Conservation (phyloP, 2,888 invertebrate species). For the Stenodera caucasica region DNA sequence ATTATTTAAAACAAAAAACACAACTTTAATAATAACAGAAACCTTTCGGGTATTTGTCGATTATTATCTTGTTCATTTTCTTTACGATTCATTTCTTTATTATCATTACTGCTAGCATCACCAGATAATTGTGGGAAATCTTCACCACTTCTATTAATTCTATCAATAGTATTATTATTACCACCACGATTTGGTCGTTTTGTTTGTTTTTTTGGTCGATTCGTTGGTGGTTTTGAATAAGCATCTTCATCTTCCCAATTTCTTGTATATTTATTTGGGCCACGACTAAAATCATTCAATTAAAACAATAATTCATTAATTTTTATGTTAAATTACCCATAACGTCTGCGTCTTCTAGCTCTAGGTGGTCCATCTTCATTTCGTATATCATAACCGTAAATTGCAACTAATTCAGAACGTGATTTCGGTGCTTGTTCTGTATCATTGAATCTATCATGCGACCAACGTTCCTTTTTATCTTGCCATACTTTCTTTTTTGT, state of each 20-base stretch:
- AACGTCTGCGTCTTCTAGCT: constrained; percentile 80
- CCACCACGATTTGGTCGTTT: constrained; percentile 34
- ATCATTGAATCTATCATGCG: constrained; percentile 75
- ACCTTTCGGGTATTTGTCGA: constrained; percentile 6
- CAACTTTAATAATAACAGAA: not conserved
- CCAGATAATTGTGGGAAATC: constrained; percentile 62
- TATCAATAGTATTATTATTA: not conserved
- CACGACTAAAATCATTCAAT: constrained; percentile 72
- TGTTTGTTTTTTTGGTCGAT: constrained; percentile 35
- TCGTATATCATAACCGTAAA: constrained; percentile 93
- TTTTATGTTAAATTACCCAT: constrained; percentile 65
- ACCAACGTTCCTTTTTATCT: constrained; percentile 54
- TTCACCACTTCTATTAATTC: constrained; percentile 43
- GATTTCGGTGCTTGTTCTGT: constrained; percentile 84
- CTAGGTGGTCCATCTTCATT: constrained; percentile 90
- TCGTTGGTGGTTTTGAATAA: constrained; percentile 64
- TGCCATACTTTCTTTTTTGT: constrained; percentile 55
- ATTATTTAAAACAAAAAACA: not conserved
- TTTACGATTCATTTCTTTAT: not conserved
- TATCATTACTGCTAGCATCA: constrained; percentile 4
- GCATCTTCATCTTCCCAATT: constrained; percentile 94
- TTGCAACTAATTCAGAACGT: constrained; percentile 77
- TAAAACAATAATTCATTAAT: no score
- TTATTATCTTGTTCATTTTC: constrained; percentile 1
- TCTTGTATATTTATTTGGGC: constrained; percentile 88